These are phyloP conservation scores for Nomada flava DNA, from an alignment of 2,888 invertebrate genomes.

Conservation along the genomic window DNA sequence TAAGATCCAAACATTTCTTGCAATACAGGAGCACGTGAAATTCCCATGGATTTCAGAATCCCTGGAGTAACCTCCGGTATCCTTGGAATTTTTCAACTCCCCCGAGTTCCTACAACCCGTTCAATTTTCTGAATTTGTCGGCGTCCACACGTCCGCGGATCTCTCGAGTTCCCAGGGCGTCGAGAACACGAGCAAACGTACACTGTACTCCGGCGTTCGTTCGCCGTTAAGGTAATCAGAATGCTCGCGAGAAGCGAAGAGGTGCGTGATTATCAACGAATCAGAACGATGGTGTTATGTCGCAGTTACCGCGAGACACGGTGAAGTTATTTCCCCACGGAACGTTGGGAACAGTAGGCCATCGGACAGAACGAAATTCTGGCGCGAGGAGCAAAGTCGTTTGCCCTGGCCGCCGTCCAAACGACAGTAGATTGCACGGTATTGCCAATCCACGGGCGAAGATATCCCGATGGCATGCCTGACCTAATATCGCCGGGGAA, in stretches of 20 bases:
- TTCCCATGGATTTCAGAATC: not conserved
- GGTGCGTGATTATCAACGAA: not conserved
- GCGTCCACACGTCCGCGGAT: not conserved
- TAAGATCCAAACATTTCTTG: too few species aligned
- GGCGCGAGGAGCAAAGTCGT: conserved; percentile 69
- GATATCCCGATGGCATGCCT: conserved; percentile 62
- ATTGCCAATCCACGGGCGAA: conserved; percentile 62
- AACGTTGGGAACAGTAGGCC: conserved; percentile 3
- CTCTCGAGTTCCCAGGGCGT: not conserved
- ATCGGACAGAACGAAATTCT: conserved; percentile 58
- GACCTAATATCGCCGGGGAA: conserved; percentile 65
- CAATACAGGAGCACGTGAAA: too few species aligned
- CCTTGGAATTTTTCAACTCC: not conserved
- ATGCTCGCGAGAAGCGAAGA: not conserved
- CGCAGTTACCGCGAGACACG: not conserved
- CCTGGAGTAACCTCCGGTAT: not conserved
- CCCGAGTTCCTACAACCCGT: not conserved
- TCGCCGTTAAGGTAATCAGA: not conserved
- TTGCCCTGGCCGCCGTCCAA: conserved; percentile 76
- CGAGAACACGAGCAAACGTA: not conserved
- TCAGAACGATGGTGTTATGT: conserved; percentile 1
- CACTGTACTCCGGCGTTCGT: not conserved
- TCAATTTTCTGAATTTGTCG: not conserved
- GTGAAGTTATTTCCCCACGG: conserved; percentile 11
- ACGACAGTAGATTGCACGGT: conserved; percentile 55